Evolutionary conservation across 1,140 invertebrate genomes (phyloP).

Genomic region (Chrysomallon squamiferum): DNA sequence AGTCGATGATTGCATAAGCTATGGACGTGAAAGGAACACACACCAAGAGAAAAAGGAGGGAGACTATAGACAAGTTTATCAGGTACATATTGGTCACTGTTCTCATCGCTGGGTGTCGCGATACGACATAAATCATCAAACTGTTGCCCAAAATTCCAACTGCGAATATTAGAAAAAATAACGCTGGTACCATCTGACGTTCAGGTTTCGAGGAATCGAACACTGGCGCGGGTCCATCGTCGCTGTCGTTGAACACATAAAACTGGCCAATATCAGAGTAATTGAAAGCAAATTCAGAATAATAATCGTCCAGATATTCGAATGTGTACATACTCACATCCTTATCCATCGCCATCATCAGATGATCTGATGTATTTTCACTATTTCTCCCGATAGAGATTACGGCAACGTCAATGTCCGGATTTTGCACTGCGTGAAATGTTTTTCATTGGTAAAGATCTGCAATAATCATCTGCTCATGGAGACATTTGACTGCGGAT

Average conservation of each 20-base stretch:
- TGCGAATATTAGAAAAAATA: slow-evolving; percentile 85
- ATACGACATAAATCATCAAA: slow-evolving; percentile 78
- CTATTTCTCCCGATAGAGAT: too few species aligned
- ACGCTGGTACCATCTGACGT: slow-evolving; percentile 71
- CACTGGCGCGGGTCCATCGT: background rate
- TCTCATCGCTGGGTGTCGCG: slow-evolving; percentile 86
- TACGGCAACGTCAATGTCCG: too few species aligned
- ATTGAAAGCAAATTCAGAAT: too few species aligned
- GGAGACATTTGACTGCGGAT: too few species aligned
- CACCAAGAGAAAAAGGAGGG: slow-evolving; percentile 86
- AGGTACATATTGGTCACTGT: slow-evolving; percentile 91
- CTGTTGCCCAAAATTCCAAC: slow-evolving; percentile 86
- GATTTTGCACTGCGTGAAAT: too few species aligned
- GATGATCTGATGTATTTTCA: too few species aligned
- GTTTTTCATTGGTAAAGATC: too few species aligned
- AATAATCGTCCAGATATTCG: too few species aligned
- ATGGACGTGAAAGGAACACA: slow-evolving; percentile 76
- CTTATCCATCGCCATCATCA: too few species aligned
- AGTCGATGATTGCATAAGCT: slow-evolving; percentile 64
- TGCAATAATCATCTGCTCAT: too few species aligned
- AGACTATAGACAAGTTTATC: slow-evolving; percentile 82
- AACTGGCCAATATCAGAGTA: background rate
- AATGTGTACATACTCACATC: too few species aligned
- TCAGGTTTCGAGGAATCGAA: background rate
- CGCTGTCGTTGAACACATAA: slow-evolving; percentile 3